phyloP scores from a whole-genome alignment of 2,113 vertebrate genomes.

The Pseudorectes ferrugineus region DNA sequence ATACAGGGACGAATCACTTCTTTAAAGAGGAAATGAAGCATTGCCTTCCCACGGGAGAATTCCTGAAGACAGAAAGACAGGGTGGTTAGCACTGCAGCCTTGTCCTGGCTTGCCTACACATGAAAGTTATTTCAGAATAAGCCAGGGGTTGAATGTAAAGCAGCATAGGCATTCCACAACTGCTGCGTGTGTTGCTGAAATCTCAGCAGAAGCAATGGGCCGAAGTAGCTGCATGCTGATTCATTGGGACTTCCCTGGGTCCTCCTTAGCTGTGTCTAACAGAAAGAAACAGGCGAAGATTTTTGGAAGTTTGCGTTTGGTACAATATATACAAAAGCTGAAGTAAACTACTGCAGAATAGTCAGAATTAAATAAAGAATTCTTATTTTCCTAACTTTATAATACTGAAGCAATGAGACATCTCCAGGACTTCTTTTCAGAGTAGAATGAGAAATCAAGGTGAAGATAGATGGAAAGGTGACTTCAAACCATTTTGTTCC shows the following conservation, averaged over 20 bases:
- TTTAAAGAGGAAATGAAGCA: constrained; percentile 31
- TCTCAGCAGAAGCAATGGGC: neutral
- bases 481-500: neutral
- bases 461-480: neutral
- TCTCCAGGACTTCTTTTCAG: neutral
- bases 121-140: constrained; percentile 19
- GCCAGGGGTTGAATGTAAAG: neutral
- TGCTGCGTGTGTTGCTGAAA: neutral
- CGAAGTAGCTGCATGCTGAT: neutral
- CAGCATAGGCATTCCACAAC: neutral
- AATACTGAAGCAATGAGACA: neutral
- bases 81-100: neutral
- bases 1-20: neutral
- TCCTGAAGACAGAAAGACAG: constrained; percentile 2
- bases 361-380: neutral
- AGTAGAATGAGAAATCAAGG: neutral
- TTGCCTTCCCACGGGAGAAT: constrained; percentile 22
- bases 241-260: neutral
- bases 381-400: neutral
- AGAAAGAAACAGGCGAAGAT: neutral
- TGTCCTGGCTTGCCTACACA: constrained; percentile 40
- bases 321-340: neutral
- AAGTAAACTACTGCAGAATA: neutral
- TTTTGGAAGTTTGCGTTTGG: neutral
- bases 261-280: neutral